Evolutionary conservation across 2,888 invertebrate genomes (phyloP), one percentile per base, ranked within the genome.

Genomic region (Drosophila acutilabella): DNA sequence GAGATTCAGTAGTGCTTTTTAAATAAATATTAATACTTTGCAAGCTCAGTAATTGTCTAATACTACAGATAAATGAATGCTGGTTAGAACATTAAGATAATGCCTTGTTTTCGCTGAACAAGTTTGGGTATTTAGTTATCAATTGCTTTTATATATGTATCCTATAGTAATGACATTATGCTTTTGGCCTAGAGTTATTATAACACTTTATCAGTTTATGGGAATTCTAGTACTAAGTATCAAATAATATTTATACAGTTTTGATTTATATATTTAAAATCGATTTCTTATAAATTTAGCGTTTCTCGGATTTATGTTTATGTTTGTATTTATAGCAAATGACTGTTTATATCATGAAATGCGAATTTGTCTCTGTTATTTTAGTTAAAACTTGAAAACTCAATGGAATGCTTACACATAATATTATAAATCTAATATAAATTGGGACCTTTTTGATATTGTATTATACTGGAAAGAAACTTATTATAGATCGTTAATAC

Each of bases 401-500:
- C 38, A 33, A 16, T 8, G 14, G 13, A 20, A 30, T 36, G 44
- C 51, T 52, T 48, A 57, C 18, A 62, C 16, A 56, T 51, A 47
- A 41, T n/a, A 23, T 44, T 40, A 26, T 44, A 36, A 41, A 41
- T 56, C 16, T 52, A 56, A 47, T 44, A 26, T 40, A 33, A 62
- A n/a, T 62, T 54, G 53, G 48, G 47, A 33, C 30, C 13, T 33
- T 42, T 33, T 44, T 2, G 38, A 33, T 13, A 18, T 30, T 10
- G 4, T 36, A 53, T 40, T 38, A 67, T 30, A 8, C 2, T 30
- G 30, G 30, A 30, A 70, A 57, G 26, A 33, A 68, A 57, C 14
- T 30, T 40, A 69, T 8, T 42, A 16, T 47, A 62, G 16, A 13
- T 58, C 44, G 7, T 41, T 58, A 56, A 65, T 65, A 51, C 50